Conservation (phyloP, 2,888 invertebrate genomes). For the Drosophila ustulata region DNA sequence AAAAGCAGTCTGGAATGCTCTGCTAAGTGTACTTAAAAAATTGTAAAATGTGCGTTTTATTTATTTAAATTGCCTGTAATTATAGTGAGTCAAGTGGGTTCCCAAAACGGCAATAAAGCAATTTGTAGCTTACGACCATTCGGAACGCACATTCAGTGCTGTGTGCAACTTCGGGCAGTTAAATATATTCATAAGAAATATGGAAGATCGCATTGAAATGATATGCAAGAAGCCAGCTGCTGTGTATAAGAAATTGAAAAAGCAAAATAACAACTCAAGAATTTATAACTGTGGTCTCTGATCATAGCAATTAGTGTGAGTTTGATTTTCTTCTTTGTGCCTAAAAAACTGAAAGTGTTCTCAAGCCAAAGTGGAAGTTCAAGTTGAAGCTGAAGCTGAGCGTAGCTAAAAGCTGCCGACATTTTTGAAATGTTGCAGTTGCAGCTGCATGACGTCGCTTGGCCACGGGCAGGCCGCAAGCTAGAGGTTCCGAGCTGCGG, state of each 20-base stretch:
- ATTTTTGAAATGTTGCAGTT: slow-evolving; percentile 56
- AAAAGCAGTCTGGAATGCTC: background rate
- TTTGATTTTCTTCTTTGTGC: slow-evolving; percentile 77
- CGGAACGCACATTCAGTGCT: background rate
- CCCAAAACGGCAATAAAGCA: slow-evolving; percentile 35
- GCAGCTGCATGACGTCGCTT: slow-evolving; percentile 58
- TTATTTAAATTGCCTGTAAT: slow-evolving; percentile 73
- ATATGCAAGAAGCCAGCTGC: slow-evolving; percentile 39
- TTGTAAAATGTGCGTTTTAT: slow-evolving; percentile 52
- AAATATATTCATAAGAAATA: slow-evolving; percentile 31
- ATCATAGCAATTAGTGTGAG: slow-evolving; percentile 83
- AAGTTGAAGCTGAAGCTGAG: slow-evolving; percentile 20
- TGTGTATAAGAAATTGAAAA: slow-evolving; percentile 40
- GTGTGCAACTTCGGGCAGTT: slow-evolving; percentile 31
- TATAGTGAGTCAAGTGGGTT: slow-evolving; percentile 56
- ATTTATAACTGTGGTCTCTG: slow-evolving; percentile 82
- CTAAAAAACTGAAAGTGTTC: slow-evolving; percentile 55
- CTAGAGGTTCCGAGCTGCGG: slow-evolving; percentile 36
- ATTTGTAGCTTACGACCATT: slow-evolving; percentile 41
- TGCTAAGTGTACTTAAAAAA: slow-evolving; percentile 4
- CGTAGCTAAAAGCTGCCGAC: slow-evolving; percentile 61
- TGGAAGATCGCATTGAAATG: slow-evolving; percentile 33
- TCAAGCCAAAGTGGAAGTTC: slow-evolving; percentile 16
- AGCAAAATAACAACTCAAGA: slow-evolving; percentile 59
- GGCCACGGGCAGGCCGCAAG: slow-evolving; percentile 48